These are phyloP conservation scores for Lycorma delicatula DNA, from an alignment of 1,140 invertebrate genomes.

Conservation along the genomic window DNA sequence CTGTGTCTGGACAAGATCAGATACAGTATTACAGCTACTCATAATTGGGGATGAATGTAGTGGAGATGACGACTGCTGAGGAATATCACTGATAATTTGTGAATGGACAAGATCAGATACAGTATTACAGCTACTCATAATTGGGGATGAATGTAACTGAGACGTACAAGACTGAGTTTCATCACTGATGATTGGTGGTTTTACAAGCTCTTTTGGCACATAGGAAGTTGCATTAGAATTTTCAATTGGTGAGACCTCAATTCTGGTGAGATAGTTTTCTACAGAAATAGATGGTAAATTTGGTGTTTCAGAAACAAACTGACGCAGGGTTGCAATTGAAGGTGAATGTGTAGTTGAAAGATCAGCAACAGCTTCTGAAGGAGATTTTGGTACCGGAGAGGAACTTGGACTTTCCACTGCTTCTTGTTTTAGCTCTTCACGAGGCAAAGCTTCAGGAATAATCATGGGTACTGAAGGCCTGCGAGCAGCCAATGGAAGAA, in stretches of 20 bases:
- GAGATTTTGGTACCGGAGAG: background rate
- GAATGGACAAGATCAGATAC: background rate
- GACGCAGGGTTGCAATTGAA: slow-evolving; percentile 33
- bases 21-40: background rate
- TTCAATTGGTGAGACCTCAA: slow-evolving; percentile 35
- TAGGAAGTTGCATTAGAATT: no score
- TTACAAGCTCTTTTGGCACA: no score
- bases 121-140: background rate
- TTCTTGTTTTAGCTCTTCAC: slow-evolving; percentile 10
- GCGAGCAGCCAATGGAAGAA: slow-evolving; percentile 11
- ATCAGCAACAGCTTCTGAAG: slow-evolving; percentile 34
- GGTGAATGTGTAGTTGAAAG: slow-evolving; percentile 34
- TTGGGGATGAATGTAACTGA: no score
- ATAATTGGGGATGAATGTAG: no score
- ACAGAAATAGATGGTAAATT: slow-evolving; percentile 48
- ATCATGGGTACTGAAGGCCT: slow-evolving; percentile 16
- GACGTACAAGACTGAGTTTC: no score
- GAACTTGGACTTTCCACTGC: background rate
- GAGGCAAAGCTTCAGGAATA: slow-evolving; percentile 13
- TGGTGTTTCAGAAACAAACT: slow-evolving; percentile 38
- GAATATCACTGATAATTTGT: slow-evolving; percentile 34
- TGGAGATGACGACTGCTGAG: no score
- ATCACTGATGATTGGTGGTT: no score
- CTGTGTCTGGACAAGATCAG: slow-evolving; percentile 16
- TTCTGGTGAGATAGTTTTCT: slow-evolving; percentile 50